Base-by-base conservation (phyloP, 2,888 invertebrate species). In the Harpalus rubripes region DNA sequence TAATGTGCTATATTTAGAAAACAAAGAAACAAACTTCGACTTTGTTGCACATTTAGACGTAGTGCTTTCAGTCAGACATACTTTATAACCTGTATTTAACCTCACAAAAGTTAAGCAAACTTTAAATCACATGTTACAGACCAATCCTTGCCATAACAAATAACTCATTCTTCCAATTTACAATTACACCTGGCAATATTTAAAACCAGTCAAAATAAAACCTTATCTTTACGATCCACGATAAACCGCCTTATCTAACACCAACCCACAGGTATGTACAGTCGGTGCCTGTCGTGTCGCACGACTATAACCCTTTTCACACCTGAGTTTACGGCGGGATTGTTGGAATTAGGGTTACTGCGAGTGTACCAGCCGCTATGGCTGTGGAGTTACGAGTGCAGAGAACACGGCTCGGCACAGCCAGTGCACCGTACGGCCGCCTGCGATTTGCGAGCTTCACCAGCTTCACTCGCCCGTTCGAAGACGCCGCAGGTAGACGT, bases 191-290 rank as follows among this genome's bases (percentile, higher is more conserved):
- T 74, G 72, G 72, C 44, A 74, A 74, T 74, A 74, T 74, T 74
- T 74, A 74, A 63, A 74, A 68, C 16, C 72, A 74, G 72, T 44
- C 72, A 74, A 74, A 74, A 74, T 74, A 74, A 74, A 74, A 74
- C 72, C 44, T 79, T 79, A 79, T 79, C 79, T 79, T 79, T 79
- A 79, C 79, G 61, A 79, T 79, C 79, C 79, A 1, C 32, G 79
- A 79, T 79, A 79, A 79, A 79, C 72, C 44, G 72, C 44, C 44
- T 74, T 74, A 74, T 74, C 72, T 74, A 44, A 74, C 72, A 41
- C 72, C 44, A 74, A 74, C 72, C 72, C 72, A 74, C 72, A 74
- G 41, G 68, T 72, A 72, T 72, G 72, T 74, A 74, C 44, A 74
- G 10, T 74, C 68, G 41, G 32, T 7, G 8, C 15, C 44, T 44